A percentile compares a stretch with the other conserved stretches of the same genome.
Evolutionary conservation across 1,140 invertebrate species (phyloP).

Genomic region (Lysiphlebus fabarum): DNA sequence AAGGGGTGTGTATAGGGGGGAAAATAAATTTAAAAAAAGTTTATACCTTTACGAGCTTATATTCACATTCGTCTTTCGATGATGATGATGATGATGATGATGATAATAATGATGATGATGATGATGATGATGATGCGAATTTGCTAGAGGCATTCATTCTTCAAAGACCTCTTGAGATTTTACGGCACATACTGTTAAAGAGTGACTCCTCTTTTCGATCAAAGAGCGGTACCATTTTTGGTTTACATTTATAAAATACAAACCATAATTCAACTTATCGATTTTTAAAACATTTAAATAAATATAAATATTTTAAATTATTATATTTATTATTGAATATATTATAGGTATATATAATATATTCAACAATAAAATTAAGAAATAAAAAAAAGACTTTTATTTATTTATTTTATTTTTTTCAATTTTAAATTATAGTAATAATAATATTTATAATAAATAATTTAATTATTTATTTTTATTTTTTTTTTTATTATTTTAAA

Average conservation of each 20-base stretch:
- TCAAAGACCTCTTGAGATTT: too few species aligned
- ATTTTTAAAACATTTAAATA: too few species aligned
- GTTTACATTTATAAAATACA: background rate
- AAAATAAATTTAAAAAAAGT: background rate
- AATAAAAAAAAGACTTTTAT: background rate
- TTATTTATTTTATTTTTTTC: too few species aligned
- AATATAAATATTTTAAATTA: background rate
- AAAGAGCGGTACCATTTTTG: slow-evolving; percentile 23
- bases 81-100: slow-evolving; percentile 19
- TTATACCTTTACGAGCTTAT: slow-evolving; percentile 22
- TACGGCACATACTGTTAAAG: slow-evolving; percentile 12
- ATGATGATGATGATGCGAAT: slow-evolving; percentile 9
- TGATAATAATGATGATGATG: slow-evolving; percentile 10
- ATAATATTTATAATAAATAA: too few species aligned
- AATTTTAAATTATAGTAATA: too few species aligned
- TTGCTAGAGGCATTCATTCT: slow-evolving; percentile 5
- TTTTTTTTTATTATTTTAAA: too few species aligned
- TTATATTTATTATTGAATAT: background rate
- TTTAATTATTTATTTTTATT: too few species aligned
- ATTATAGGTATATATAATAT: too few species aligned
- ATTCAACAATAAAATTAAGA: background rate
- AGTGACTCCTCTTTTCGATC: slow-evolving; percentile 16
- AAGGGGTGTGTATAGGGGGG: too few species aligned
- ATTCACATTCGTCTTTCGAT: slow-evolving; percentile 23
- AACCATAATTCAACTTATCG: too few species aligned